Evolutionary conservation across 2,797 vertebrate genomes (phyloP), one percentile per base, ranked within the genome.

Genomic region (Poecilia picta): DNA sequence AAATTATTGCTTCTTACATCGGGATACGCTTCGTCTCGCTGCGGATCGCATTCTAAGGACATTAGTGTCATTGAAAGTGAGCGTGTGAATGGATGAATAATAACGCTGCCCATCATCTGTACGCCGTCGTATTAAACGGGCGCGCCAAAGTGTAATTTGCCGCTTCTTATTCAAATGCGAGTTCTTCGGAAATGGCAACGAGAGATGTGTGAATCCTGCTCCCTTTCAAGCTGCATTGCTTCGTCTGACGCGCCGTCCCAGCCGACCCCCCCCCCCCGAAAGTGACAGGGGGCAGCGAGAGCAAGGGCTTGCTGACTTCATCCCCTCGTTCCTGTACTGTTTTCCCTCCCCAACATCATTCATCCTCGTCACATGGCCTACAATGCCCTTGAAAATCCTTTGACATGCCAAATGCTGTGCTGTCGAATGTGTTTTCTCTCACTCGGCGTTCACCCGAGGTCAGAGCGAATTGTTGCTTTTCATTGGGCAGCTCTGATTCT

Each of bases 351-450:
- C 81, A 80, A 75, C 76, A 43, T 72, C 45, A 46, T 66, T 79
- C 86, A 82, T 83, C 85, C 77, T 81, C 82, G 33, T 85, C 85
- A 82, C 86, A 86, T 2, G n/a, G 83, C 85, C 82, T 83, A 74
- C 64, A 72, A 81, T 80, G 90, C 87, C 90, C 91, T 92, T 91
- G 90, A 85, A 78, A 83, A 79, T 84, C 79, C 79, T 85, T 79
- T 53, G 36, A 36, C 68, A 75, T 62, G 72, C 53, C 41, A 31
- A 51, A 74, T 84, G 76, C 81, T 75, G 76, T 78, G 23, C 68
- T 16, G 16, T 41, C 5, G 68, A 71, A 76, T 43, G 66, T 71
- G 74, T 75, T 71, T 72, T 79, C 64, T 79, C 70, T 75, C 28
- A 1, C 6, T 73, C 72, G 13, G 43, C 85, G 82, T 89, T 90